Evolutionary conservation across 2,888 invertebrate genomes (phyloP), one percentile per base, ranked within the genome.

Genomic region (Erynnis tages): DNA sequence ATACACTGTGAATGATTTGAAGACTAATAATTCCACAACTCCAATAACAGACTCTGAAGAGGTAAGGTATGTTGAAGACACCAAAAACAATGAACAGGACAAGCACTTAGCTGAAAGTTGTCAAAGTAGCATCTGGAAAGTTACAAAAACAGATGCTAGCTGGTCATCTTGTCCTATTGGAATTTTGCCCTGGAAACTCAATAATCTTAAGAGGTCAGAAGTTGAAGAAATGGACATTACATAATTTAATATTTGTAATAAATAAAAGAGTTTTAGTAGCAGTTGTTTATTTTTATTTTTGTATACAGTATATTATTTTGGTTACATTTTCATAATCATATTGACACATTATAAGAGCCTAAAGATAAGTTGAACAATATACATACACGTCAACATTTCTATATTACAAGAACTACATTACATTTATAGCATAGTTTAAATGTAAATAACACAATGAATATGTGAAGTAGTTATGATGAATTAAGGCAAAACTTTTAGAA

Each of bases 151-250:
- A 63, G 69, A 65, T 38, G 57, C 68, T 47, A 65, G 78, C 52
- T 92, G 92, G 92, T 62, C 71, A 17, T 59, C 59, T 30, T 90
- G 84, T 63, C 90, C 91, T 8, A 81, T 91, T 62, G 92, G 92
- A 13, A 61, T 79, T 54, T 57, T 91, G 17, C 91, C 91, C 6
- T 88, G 86, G 87, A 82, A 89, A 57, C 52, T 64, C 46, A 29
- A 63, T 56, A 62, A 60, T 49, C 56, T 2, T 54, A 56, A 54
- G 53, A 11, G 1, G 4, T 2, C n/a, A 45, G 34, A 25, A 7
- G 13, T 13, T 1, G 55, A 61, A 54, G 40, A 45, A 35, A 54
- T 60, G 53, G 56, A 54, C 14, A 54, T 44, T 54, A 32, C 53
- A 37, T 43, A 27, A 57, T 55, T n/a, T n/a, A n/a, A n/a, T 46